A percentile compares a stretch with the other conserved stretches of the same genome.
Conservation (phyloP, 1,140 invertebrate species). For the Araneus ventricosus region DNA sequence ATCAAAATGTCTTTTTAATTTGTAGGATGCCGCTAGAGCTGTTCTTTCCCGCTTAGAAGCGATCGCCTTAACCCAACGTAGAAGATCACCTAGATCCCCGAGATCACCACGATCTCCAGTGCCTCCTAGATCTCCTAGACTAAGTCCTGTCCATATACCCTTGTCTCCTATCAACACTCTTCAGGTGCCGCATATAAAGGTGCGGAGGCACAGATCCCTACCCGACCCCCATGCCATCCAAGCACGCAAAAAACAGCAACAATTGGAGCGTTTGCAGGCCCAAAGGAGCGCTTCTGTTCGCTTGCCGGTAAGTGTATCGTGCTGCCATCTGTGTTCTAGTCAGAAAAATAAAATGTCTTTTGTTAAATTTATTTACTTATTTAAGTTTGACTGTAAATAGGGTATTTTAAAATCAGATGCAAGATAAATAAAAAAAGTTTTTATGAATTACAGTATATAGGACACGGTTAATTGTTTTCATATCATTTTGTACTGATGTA, state of each 20-base stretch:
- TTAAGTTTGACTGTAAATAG: no score
- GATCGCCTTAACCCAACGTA: constrained; percentile 61
- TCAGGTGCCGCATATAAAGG: constrained; percentile 70
- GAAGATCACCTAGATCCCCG: neutral
- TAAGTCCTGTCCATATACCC: constrained; percentile 58
- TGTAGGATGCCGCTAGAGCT: constrained; percentile 64
- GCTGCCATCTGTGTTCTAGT: neutral
- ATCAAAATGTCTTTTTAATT: neutral
- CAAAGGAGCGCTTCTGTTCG: constrained; percentile 76
- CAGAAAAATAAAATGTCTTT: neutral
- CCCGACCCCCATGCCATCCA: constrained; percentile 73
- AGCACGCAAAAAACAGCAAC: constrained; percentile 56
- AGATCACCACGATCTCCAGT: constrained; percentile 31
- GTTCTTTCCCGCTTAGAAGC: constrained; percentile 65
- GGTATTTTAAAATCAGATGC: no score
- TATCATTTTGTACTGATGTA: no score
- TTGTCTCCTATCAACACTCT: constrained; percentile 25
- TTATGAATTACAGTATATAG: no score
- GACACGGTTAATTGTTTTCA: no score
- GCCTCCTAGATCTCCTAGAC: neutral
- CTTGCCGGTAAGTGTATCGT: constrained; percentile 72
- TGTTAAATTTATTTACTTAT: neutral
- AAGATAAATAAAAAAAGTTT: no score
- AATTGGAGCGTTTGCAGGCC: constrained; percentile 38
- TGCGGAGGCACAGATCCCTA: constrained; percentile 76